Evolutionary conservation across 2,888 invertebrate genomes (phyloP).

Genomic region (Metalampra italica): DNA sequence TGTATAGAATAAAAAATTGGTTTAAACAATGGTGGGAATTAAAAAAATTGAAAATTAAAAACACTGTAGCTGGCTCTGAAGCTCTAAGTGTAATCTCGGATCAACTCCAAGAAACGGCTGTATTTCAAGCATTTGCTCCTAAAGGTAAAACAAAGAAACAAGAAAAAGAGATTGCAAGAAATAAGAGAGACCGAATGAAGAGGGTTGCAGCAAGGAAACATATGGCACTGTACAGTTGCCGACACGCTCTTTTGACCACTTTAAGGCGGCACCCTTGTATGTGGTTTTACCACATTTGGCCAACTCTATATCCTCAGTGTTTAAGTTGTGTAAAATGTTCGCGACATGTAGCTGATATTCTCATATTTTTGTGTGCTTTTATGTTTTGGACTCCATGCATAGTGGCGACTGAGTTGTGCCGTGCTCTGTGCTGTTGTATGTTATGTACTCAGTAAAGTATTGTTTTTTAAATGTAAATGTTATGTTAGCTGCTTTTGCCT

Average conservation of each 20-base stretch:
- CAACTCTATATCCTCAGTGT: constrained; percentile 46
- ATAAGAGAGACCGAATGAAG: constrained; percentile 19
- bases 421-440: constrained; percentile 37
- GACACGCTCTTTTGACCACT: constrained; percentile 35
- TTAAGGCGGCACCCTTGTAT: constrained; percentile 46
- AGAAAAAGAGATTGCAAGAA: constrained; percentile 15
- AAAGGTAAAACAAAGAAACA: constrained; percentile 36
- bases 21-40: constrained; percentile 20
- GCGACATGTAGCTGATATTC: constrained; percentile 28
- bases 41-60: constrained; percentile 31
- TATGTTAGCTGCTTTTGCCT: no score
- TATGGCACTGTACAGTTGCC: constrained; percentile 32
- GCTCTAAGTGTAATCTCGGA: constrained; percentile 31
- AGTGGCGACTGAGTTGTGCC: constrained; percentile 34
- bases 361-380: constrained; percentile 38
- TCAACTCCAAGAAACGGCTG: constrained; percentile 25
- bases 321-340: constrained; percentile 30
- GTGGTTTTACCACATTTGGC: constrained; percentile 49
- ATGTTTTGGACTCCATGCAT: constrained; percentile 50
- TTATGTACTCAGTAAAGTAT: constrained; percentile 25
- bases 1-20: constrained; percentile 20
- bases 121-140: constrained; percentile 27
- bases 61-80: constrained; percentile 31
- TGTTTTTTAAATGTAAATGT: no score
- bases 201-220: constrained; percentile 29